These are phyloP conservation scores for Chloroclysta siterata DNA, from an alignment of 2,888 invertebrate genomes.

Conservation along the genomic window DNA sequence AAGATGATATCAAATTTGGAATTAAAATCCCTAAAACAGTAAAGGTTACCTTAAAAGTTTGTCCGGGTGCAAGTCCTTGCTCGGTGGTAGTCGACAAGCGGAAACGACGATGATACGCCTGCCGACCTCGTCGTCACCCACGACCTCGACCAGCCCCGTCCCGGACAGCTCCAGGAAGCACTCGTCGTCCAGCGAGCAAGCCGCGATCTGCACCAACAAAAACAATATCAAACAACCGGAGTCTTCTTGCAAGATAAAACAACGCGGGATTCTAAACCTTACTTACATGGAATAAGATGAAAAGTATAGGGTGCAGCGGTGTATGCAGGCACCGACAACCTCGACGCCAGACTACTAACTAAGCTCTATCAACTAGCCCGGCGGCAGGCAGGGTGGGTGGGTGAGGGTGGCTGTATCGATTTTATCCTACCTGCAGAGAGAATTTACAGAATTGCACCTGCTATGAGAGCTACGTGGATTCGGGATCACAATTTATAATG, in stretches of 20 bases:
- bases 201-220: constrained; percentile 55
- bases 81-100: constrained; percentile 93
- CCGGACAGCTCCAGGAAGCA: constrained; percentile 63
- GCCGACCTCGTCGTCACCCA: constrained; percentile 89
- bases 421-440: constrained; percentile 22
- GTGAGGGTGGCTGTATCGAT: constrained; percentile 27
- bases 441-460: constrained; percentile 23
- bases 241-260: not conserved
- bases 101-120: constrained; percentile 98
- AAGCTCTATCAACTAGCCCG: constrained; percentile 12
- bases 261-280: constrained; percentile 1
- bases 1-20: not conserved
- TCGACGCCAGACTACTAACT: constrained; percentile 16
- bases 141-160: constrained; percentile 84
- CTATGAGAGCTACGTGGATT: constrained; percentile 2
- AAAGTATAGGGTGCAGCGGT: not conserved
- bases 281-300: constrained; percentile 4
- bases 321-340: constrained; percentile 1
- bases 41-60: constrained; percentile 65
- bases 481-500: not conserved
- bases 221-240: not conserved
- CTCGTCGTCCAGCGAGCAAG: constrained; percentile 60
- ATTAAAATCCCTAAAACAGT: not conserved
- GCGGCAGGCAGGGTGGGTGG: constrained; percentile 3
- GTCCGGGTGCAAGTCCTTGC: constrained; percentile 89